Evolutionary conservation across 1,140 invertebrate species (phyloP).

Genomic region (Drosophila sproati): DNA sequence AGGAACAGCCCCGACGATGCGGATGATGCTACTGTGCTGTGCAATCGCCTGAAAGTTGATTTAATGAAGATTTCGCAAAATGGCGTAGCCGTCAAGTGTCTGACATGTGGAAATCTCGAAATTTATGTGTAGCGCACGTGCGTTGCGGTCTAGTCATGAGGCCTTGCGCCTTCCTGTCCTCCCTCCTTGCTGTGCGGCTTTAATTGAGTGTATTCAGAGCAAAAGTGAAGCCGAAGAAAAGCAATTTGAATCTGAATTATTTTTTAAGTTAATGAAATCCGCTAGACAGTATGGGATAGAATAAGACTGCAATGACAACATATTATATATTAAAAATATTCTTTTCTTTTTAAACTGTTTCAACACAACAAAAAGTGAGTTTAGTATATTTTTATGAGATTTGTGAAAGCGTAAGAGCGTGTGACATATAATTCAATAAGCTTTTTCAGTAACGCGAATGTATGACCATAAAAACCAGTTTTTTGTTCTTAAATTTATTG

Average conservation of each 20-base stretch:
- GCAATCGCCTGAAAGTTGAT: slow-evolving; percentile 79
- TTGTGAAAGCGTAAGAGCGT: too few relatives aligned
- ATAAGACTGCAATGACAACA: background rate
- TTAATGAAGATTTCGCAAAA: slow-evolving; percentile 81
- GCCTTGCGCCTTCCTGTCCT: background rate
- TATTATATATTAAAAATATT: too few relatives aligned
- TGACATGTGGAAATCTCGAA: slow-evolving; percentile 60
- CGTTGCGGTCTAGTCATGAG: slow-evolving; percentile 20
- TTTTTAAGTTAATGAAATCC: background rate
- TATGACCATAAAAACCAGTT: background rate
- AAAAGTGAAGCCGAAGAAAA: background rate
- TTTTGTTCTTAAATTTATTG: too few relatives aligned
- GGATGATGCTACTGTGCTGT: slow-evolving; percentile 33
- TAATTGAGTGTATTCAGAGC: slow-evolving; percentile 27
- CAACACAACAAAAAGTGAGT: too few relatives aligned
- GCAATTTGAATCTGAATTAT: too few relatives aligned
- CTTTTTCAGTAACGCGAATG: background rate
- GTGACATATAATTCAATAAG: too few relatives aligned
- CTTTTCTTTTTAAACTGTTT: too few relatives aligned
- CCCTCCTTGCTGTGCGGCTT: background rate
- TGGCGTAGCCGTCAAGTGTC: slow-evolving; percentile 41
- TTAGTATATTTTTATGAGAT: too few relatives aligned
- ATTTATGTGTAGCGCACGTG: slow-evolving; percentile 51
- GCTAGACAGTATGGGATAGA: background rate
- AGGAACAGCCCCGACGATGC: slow-evolving; percentile 12